Evolutionary conservation across 2,113 vertebrate species (phyloP), one percentile per base, ranked within the genome.

Genomic region (zebrafish (Danio rerio)): DNA sequence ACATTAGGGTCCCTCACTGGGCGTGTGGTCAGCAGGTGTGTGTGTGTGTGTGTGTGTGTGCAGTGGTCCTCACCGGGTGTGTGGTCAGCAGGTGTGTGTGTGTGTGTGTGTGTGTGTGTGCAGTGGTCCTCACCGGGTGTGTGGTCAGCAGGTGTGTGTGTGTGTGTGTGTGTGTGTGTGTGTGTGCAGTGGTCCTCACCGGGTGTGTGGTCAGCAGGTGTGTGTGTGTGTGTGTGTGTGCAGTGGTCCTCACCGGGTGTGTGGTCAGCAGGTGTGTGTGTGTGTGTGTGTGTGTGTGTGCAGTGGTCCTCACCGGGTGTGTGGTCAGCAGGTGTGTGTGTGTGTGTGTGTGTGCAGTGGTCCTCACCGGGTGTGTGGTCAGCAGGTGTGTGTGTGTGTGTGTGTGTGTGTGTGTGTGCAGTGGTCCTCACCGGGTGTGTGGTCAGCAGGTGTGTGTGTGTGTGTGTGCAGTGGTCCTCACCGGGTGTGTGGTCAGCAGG

Each of bases 171-270:
- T 78, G 20, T n/a, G n/a, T n/a, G n/a, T n/a, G 62, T 16, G 50
- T 13, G 10, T 68, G 13, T 42, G 16, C 6, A n/a, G 50, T 7
- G 31, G 16, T 0, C 43, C 93, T 92, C 81, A 99, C 97, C 95
- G 91, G 88, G 0, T 92, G 84, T 0, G 92, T 92, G 0, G 89
- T 87, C 47, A 98, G 91, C 20, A 99, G 85, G 83, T 94, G 85
- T 5, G 97, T 74, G 0, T 96, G 95, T 0, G 94, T 96, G 0
- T 94, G 83, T n/a, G n/a, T n/a, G n/a, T n/a, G n/a, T n/a, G n/a
- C n/a, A n/a, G n/a, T n/a, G n/a, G n/a, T n/a, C 31, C 31, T 31
- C 31, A 31, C 31, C 31, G 31, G 31, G 31, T 3, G 31, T 31
- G 31, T 31, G 31, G 1, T 31, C 31, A 31, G 31, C 31, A 31